A percentile compares a stretch with the other conserved stretches of the same genome.
phyloP scores from a whole-genome alignment of 1,140 invertebrate species.

The Calephelis virginiensis region DNA sequence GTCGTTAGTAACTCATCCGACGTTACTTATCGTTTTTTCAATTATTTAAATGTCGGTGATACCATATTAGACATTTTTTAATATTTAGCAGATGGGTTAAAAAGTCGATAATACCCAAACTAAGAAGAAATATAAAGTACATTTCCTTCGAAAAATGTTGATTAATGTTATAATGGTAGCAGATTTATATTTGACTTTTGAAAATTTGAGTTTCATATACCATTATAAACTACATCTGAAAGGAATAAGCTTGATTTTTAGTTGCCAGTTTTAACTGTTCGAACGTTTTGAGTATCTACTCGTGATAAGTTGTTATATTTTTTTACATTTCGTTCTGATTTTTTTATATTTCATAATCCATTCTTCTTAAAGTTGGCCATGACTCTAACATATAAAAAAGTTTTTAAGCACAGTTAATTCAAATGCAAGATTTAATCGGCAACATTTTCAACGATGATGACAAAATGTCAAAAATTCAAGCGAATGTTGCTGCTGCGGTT shows the following conservation, averaged over 20 bases:
- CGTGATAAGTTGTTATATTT: too few species aligned
- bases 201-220: background rate
- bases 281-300: too few species aligned
- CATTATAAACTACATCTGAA: too few species aligned
- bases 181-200: too few species aligned
- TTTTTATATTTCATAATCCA: too few species aligned
- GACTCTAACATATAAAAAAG: slow-evolving; percentile 10
- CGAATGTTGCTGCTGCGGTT: background rate
- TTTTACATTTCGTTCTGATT: too few species aligned
- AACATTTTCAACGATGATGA: background rate
- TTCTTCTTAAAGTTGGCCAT: background rate
- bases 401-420: background rate
- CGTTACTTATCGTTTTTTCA: background rate
- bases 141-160: background rate
- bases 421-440: background rate
- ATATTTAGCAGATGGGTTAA: slow-evolving; percentile 8
- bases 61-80: slow-evolving; percentile 6
- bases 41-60: slow-evolving; percentile 9
- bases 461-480: background rate
- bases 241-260: too few species aligned
- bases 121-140: background rate
- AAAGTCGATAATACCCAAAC: slow-evolving; percentile 8
- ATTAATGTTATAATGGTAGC: background rate
- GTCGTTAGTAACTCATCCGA: background rate
- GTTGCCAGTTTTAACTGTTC: too few species aligned